A percentile compares a stretch with the other conserved stretches of the same genome.
These are phyloP conservation scores for Siniperca obscura DNA, from an alignment of 2,797 vertebrate species.

Conservation along the genomic window DNA sequence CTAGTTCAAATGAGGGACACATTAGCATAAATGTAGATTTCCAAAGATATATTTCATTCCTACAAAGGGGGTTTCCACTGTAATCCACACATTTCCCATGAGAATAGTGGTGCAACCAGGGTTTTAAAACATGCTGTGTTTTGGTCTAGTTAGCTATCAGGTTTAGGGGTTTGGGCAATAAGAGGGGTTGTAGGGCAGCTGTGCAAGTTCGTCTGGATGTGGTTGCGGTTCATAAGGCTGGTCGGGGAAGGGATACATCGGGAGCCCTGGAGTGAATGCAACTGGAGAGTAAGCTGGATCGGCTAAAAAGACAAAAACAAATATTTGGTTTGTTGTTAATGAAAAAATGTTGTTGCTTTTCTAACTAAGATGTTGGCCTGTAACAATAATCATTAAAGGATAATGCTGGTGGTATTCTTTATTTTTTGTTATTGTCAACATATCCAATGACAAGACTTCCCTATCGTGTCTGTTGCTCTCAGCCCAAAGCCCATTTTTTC, in stretches of 20 bases:
- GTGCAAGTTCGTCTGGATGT: conserved; percentile 45
- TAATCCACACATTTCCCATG: not conserved
- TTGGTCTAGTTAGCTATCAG: conserved; percentile 65
- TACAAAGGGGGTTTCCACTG: not conserved
- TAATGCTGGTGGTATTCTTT: not conserved
- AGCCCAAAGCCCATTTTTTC: not conserved
- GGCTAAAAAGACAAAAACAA: conserved; percentile 34
- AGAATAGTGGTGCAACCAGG: not conserved
- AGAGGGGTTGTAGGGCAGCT: conserved; percentile 90
- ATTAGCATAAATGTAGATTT: not conserved
- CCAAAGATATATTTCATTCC: not conserved
- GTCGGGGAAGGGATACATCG: not conserved
- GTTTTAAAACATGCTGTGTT: not conserved
- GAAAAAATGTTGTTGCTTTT: not conserved
- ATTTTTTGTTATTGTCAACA: not conserved
- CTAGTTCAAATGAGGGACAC: not conserved
- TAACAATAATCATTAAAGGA: not conserved
- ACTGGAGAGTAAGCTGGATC: conserved; percentile 40
- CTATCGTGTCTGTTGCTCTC: not conserved
- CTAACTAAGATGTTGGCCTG: not conserved
- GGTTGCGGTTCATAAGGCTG: not conserved
- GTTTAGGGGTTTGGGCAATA: conserved; percentile 80
- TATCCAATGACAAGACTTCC: not conserved
- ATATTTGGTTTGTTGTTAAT: not conserved
- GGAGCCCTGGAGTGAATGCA: conserved; percentile 45